Conservation (phyloP, 1,140 invertebrate species). For the Meloidogyne floridensis region DNA sequence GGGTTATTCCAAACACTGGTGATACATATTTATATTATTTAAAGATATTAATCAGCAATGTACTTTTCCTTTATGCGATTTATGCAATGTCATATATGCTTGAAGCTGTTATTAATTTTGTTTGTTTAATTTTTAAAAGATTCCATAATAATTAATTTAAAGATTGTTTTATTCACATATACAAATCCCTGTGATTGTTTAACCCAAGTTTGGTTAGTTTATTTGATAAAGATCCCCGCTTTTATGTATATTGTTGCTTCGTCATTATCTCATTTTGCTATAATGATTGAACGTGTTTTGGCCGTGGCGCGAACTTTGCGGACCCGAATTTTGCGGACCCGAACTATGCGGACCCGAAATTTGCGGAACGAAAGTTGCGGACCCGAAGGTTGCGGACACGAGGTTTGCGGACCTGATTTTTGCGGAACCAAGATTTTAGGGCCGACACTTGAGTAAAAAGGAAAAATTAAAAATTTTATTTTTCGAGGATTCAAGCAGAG, state of each 20-base stretch:
- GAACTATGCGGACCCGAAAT: too few relatives aligned
- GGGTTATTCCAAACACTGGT: too few relatives aligned
- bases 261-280: slow-evolving; percentile 23
- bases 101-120: slow-evolving; percentile 7
- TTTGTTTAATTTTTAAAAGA: not conserved
- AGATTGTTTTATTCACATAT: slow-evolving; percentile 13
- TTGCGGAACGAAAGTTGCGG: too few relatives aligned
- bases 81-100: slow-evolving; percentile 9
- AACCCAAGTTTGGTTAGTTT: slow-evolving; percentile 24
- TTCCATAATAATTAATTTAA: not conserved
- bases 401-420: too few relatives aligned
- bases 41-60: slow-evolving; percentile 7
- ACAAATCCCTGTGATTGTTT: slow-evolving; percentile 23
- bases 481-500: too few relatives aligned
- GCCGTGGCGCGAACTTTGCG: too few relatives aligned
- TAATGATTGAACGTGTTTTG: slow-evolving; percentile 16
- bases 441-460: too few relatives aligned
- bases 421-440: too few relatives aligned
- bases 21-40: not conserved
- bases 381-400: too few relatives aligned
- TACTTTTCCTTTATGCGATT: slow-evolving; percentile 5
- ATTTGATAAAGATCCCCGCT: slow-evolving; percentile 19
- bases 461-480: too few relatives aligned
- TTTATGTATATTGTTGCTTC: slow-evolving; percentile 25
- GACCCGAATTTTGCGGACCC: too few relatives aligned